Evolutionary conservation across 2,888 invertebrate species (phyloP), one percentile per base, ranked within the genome.

Genomic region (Polyommatus iphigenia): DNA sequence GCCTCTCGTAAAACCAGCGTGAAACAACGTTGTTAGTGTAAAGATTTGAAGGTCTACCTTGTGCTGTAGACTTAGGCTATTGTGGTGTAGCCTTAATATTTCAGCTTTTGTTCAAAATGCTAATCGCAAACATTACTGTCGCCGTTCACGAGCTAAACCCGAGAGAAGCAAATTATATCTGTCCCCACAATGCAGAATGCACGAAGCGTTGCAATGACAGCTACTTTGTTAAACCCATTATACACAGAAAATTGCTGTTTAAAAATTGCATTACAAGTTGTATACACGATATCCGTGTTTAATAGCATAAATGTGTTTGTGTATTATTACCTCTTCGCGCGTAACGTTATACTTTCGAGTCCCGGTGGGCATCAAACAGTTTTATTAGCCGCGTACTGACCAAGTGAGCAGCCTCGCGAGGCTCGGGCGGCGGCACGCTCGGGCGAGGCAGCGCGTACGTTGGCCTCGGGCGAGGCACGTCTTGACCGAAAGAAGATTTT

Each of bases 171-270:
- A 67, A 67, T 67, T 67, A 67, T 15, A 67, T 32, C 67, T 67
- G 67, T 67, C 67, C 15, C 7, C 29, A 32, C 67, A 29, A 67
- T 67, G 29, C 67, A 32, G 18, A 67, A 67, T 67, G 67, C 67
- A 67, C 67, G 29, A 15, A 67, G 67, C 67, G 29, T 67, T 67
- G 15, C 67, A 29, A 6, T 67, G 67, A 67, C 67, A 67, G 67
- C 18, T 32, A 67, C 67, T 67, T 67, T 32, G 67, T 29, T 67
- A 67, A 6, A 6, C 67, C 67, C 29, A 32, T 67, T 67, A 29
- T 67, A 13, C 13, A 29, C 20, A 67, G 67, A 67, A 67, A 67
- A 67, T 67, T 32, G 15, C 29, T 29, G 29, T 13, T 62, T 29
- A 18, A 29, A 29, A 62, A 20, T 62, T 24, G 62, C 10, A 62